Conservation (phyloP, 2,888 invertebrate genomes). For the Branchellion lobata region DNA sequence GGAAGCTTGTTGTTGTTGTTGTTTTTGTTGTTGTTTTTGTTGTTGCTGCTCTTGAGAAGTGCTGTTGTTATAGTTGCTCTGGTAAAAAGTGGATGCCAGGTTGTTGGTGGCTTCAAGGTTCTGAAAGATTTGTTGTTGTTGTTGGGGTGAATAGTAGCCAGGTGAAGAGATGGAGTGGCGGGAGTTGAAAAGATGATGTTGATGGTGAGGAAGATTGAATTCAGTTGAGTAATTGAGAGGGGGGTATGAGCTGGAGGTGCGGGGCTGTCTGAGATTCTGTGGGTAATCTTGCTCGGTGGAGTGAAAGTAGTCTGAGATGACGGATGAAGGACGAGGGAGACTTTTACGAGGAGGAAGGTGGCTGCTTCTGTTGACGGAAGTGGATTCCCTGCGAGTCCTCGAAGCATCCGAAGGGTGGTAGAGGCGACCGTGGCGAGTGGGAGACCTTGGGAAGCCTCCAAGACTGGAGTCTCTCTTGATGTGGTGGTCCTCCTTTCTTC, state of each 20-base stretch:
- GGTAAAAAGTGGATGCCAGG: neutral
- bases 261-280: neutral
- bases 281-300: neutral
- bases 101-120: slow-evolving; percentile 9
- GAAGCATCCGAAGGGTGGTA: slow-evolving; percentile 2
- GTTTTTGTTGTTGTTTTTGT: slow-evolving; percentile 8
- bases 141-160: neutral
- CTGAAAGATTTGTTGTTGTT: slow-evolving; percentile 11
- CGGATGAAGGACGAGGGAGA: slow-evolving; percentile 8
- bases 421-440: neutral
- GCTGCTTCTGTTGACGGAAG: slow-evolving; percentile 16
- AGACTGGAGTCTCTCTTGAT: slow-evolving; percentile 33
- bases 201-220: neutral
- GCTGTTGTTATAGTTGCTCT: neutral
- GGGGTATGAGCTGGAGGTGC: neutral
- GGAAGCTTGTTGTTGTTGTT: neutral
- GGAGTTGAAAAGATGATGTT: neutral
- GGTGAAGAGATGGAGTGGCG: slow-evolving; percentile 22
- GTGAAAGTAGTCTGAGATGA: slow-evolving; percentile 35
- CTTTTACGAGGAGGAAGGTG: neutral
- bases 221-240: neutral
- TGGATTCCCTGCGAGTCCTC: slow-evolving; percentile 28
- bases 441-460: slow-evolving; percentile 27
- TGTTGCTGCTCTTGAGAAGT: neutral
- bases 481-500: neutral